phyloP scores from a whole-genome alignment of 1,140 invertebrate species.

The Spodoptera frugiperda region DNA sequence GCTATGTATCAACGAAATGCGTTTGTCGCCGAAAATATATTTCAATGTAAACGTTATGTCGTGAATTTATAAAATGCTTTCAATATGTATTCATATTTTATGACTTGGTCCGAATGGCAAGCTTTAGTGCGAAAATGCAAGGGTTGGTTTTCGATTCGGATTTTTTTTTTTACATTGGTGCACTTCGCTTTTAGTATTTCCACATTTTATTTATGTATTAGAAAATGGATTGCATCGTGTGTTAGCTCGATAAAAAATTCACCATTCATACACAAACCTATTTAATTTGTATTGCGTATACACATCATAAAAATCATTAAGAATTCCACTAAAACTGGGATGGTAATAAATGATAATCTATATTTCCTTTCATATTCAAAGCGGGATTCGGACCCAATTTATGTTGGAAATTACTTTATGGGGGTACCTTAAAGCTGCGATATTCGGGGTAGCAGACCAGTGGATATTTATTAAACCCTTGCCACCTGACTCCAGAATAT shows the following conservation, averaged over 20 bases:
- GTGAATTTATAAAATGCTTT: not conserved
- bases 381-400: constrained; percentile 21
- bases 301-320: not conserved
- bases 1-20: constrained; percentile 18
- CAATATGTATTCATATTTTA: not conserved
- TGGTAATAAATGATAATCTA: constrained; percentile 10
- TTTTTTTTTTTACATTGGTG: too few relatives aligned
- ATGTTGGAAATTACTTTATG: constrained; percentile 15
- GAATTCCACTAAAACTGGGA: not conserved
- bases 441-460: not conserved
- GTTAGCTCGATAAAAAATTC: not conserved
- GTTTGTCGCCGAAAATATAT: constrained; percentile 23
- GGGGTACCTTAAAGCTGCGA: not conserved
- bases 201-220: not conserved
- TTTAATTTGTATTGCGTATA: not conserved
- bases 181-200: too few relatives aligned
- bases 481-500: too few relatives aligned
- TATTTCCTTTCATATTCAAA: constrained; percentile 28
- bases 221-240: not conserved
- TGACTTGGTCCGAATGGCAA: not conserved
- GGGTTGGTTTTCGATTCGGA: not conserved
- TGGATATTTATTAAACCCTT: constrained; percentile 16
- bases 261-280: not conserved
- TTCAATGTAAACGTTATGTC: constrained; percentile 12
- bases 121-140: not conserved